These are phyloP conservation scores for Melanotaenia maccullochi DNA, from an alignment of 2,797 vertebrate genomes.

Conservation along the genomic window DNA sequence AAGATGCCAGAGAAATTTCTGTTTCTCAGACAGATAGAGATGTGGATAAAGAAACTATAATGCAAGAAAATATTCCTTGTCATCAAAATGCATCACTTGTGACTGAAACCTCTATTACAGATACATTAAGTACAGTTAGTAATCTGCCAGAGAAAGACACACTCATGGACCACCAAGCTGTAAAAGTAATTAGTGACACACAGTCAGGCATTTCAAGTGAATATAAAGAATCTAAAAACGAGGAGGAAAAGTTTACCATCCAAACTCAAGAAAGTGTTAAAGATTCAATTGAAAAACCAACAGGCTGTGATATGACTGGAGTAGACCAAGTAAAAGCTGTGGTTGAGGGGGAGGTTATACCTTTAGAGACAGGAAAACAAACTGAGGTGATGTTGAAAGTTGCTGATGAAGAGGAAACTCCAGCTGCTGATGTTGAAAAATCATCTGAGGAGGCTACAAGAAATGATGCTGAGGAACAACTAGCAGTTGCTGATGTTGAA, in stretches of 20 bases:
- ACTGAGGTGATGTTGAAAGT: conserved; percentile 9
- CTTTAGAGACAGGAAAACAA: conserved; percentile 36
- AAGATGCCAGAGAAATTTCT: conserved; percentile 21
- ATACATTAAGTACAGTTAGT: conserved; percentile 13
- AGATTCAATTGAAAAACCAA: conserved; percentile 29
- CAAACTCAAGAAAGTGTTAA: conserved; percentile 23
- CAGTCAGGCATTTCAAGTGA: conserved; percentile 28
- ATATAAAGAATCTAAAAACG: conserved; percentile 25
- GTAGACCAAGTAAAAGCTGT: conserved; percentile 14
- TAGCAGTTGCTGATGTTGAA: background rate
- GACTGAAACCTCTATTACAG: conserved; percentile 30
- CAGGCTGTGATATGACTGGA: conserved; percentile 20
- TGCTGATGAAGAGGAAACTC: conserved; percentile 14
- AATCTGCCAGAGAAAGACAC: conserved; percentile 38
- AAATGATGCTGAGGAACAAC: conserved; percentile 19
- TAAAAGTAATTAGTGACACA: conserved; percentile 6
- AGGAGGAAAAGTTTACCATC: background rate
- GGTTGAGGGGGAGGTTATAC: conserved; percentile 22
- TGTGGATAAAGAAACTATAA: conserved; percentile 9
- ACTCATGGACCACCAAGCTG: background rate
- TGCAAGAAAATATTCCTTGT: conserved; percentile 18
- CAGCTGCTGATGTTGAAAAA: background rate
- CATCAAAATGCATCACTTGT: conserved; percentile 35
- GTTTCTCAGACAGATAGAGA: conserved; percentile 22
- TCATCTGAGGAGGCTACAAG: background rate